phyloP scores from a whole-genome alignment of 2,797 vertebrate genomes.

The Clarias pachynema region DNA sequence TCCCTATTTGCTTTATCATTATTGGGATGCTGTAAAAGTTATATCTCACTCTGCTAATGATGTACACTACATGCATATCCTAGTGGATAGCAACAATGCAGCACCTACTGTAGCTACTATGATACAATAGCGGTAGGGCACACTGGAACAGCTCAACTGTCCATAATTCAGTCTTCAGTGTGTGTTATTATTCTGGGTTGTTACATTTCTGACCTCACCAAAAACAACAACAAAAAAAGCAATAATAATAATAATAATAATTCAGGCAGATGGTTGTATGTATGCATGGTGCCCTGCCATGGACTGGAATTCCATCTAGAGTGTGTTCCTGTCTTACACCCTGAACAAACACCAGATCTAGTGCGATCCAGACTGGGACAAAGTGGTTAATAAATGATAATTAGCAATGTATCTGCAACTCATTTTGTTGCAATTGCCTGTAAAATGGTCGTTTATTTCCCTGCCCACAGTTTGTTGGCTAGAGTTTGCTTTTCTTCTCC shows the following conservation, averaged over 20 bases:
- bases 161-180: neutral
- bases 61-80: neutral
- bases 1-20: neutral
- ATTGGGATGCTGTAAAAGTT: neutral
- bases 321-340: neutral
- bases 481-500: neutral
- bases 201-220: neutral
- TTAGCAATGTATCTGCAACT: neutral
- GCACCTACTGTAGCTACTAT: neutral
- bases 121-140: neutral
- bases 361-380: neutral
- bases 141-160: neutral
- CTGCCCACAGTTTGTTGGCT: neutral
- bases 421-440: neutral
- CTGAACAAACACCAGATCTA: neutral
- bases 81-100: neutral
- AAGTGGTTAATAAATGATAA: neutral
- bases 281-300: neutral
- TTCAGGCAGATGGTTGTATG: neutral
- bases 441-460: neutral
- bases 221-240: neutral
- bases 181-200: neutral
- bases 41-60: neutral
- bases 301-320: neutral
- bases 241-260: no score